phyloP scores from a whole-genome alignment of 2,113 vertebrate genomes.

The Ahaetulla prasina region DNA sequence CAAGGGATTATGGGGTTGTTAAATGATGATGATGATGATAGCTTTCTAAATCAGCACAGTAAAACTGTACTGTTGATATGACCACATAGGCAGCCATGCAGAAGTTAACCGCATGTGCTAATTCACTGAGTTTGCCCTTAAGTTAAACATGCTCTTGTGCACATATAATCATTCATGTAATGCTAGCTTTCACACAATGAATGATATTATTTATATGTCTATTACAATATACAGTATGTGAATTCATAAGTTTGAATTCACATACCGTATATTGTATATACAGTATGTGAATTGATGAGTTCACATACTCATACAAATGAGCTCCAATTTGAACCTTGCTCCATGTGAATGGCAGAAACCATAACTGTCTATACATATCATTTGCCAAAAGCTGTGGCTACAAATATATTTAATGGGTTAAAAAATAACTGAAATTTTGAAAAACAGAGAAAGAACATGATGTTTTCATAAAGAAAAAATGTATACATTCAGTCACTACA shows the following conservation, averaged over 20 bases:
- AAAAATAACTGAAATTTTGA: background rate
- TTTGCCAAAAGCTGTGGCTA: background rate
- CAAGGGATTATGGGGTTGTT: no score
- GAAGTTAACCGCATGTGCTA: background rate
- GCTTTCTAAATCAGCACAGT: background rate
- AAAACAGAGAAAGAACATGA: background rate
- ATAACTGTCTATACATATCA: background rate
- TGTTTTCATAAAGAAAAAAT: background rate
- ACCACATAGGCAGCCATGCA: no score
- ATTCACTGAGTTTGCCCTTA: background rate
- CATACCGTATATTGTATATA: no score
- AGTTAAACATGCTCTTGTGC: background rate
- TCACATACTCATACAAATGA: no score
- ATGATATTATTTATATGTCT: background rate
- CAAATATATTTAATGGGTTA: background rate
- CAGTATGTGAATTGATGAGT: background rate
- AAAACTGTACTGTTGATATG: background rate
- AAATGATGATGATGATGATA: no score
- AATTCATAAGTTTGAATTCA: no score
- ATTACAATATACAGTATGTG: background rate
- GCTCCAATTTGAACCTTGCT: background rate
- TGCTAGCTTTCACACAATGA: background rate
- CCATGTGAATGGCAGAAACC: background rate
- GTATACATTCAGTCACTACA: background rate
- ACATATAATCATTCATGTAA: background rate